phyloP scores from a whole-genome alignment of 2,888 invertebrate genomes.

The Amiota communis region DNA sequence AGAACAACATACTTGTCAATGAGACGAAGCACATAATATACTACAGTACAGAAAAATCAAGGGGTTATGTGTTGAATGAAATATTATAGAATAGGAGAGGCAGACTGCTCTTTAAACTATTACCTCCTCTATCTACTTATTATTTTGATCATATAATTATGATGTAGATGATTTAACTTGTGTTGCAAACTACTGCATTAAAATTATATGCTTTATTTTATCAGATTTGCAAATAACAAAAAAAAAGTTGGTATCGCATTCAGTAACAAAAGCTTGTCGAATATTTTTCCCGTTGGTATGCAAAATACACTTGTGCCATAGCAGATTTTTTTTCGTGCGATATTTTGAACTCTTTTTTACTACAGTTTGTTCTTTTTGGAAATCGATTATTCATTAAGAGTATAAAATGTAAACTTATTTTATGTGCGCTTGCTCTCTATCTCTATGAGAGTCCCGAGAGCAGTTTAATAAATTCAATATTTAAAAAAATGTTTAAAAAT shows the following conservation, averaged over 20 bases:
- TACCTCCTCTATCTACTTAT: no score
- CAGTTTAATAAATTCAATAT: no score
- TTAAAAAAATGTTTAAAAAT: no score
- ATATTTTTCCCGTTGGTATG: not conserved
- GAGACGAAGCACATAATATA: no score
- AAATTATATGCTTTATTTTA: not conserved
- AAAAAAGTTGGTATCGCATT: not conserved
- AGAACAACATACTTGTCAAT: no score
- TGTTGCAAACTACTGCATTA: not conserved
- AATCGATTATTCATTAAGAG: slow-evolving; percentile 46
- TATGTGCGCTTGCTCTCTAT: not conserved
- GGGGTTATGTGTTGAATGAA: no score
- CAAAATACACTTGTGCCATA: slow-evolving; percentile 15
- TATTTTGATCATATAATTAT: no score
- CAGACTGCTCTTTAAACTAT: no score
- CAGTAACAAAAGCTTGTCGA: not conserved
- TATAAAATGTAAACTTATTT: slow-evolving; percentile 25
- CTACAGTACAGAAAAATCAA: no score
- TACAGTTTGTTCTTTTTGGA: not conserved
- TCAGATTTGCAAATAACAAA: not conserved
- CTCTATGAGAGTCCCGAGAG: no score
- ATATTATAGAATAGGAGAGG: no score
- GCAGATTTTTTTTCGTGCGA: not conserved
- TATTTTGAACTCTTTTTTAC: not conserved
- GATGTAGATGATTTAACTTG: no score